phyloP scores from a whole-genome alignment of 1,140 invertebrate genomes.

The Heliconius eleuchia region DNA sequence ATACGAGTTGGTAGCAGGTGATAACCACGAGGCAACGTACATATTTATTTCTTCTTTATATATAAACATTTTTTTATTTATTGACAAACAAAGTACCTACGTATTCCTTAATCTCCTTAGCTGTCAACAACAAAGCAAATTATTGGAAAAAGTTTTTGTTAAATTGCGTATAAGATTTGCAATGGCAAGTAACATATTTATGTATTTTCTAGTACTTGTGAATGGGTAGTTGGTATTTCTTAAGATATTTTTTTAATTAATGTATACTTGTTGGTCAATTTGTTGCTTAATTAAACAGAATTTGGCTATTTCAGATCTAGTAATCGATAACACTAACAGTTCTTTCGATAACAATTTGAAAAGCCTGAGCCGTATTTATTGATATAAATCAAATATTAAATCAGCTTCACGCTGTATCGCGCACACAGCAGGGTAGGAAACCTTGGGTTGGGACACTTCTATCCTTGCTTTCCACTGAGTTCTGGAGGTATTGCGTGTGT shows the following conservation, averaged over 20 bases:
- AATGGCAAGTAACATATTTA: neutral
- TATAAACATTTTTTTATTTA: slow-evolving; percentile 22
- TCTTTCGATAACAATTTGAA: too few relatives aligned
- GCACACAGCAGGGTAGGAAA: too few relatives aligned
- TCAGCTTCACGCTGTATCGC: too few relatives aligned
- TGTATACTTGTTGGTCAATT: too few relatives aligned
- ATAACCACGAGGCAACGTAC: slow-evolving; percentile 71
- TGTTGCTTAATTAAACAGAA: too few relatives aligned
- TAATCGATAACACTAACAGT: too few relatives aligned
- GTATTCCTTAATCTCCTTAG: slow-evolving; percentile 25
- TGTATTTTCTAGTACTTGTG: neutral
- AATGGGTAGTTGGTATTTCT: neutral
- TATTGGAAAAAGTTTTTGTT: slow-evolving; percentile 12
- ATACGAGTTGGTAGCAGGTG: slow-evolving; percentile 65
- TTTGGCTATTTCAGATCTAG: too few relatives aligned
- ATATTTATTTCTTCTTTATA: slow-evolving; percentile 50
- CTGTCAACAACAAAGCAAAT: slow-evolving; percentile 7
- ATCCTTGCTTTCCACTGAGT: too few relatives aligned
- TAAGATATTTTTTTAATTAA: neutral
- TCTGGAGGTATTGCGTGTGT: too few relatives aligned
- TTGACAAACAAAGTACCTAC: slow-evolving; percentile 23
- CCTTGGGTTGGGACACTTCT: too few relatives aligned
- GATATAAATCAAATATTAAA: too few relatives aligned
- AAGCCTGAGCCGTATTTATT: too few relatives aligned
- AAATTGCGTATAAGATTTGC: neutral